A percentile compares a stretch with the other conserved stretches of the same genome.
phyloP scores from a whole-genome alignment of 1,140 invertebrate species.

The Zaprionus ornatus region DNA sequence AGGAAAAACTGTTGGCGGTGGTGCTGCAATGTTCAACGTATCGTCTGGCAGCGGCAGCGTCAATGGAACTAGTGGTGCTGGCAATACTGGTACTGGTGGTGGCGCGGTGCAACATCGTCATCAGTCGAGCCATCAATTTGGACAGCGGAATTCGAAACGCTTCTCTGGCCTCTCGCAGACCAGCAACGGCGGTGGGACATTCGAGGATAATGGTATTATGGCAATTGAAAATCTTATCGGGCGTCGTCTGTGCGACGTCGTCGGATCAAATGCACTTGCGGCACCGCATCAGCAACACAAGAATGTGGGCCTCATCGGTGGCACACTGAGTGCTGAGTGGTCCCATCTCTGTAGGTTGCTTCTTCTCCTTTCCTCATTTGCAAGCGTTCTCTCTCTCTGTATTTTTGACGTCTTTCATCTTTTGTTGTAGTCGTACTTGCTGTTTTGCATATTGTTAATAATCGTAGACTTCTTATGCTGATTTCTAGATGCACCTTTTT shows the following conservation, averaged over 20 bases:
- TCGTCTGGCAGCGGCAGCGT: background rate
- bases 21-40: constrained; percentile 32
- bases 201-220: constrained; percentile 83
- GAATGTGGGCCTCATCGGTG: constrained; percentile 77
- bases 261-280: constrained; percentile 74
- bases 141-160: constrained; percentile 66
- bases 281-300: constrained; percentile 68
- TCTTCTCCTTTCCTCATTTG: constrained; percentile 55
- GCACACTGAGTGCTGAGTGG: constrained; percentile 74
- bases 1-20: constrained; percentile 43
- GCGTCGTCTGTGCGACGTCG: constrained; percentile 77
- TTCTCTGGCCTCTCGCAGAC: constrained; percentile 65
- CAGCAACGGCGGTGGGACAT: constrained; percentile 37
- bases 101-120: constrained; percentile 20
- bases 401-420: background rate
- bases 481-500: background rate
- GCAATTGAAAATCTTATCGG: constrained; percentile 83
- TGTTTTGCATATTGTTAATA: background rate
- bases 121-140: constrained; percentile 45
- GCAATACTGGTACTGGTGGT: constrained; percentile 13
- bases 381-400: constrained; percentile 32
- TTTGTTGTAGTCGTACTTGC: constrained; percentile 31
- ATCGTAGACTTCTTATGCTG: background rate
- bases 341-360: constrained; percentile 84
- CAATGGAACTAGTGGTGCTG: background rate